phyloP scores from a whole-genome alignment of 2,888 invertebrate genomes.

The Petrolisthes cinctipes region DNA sequence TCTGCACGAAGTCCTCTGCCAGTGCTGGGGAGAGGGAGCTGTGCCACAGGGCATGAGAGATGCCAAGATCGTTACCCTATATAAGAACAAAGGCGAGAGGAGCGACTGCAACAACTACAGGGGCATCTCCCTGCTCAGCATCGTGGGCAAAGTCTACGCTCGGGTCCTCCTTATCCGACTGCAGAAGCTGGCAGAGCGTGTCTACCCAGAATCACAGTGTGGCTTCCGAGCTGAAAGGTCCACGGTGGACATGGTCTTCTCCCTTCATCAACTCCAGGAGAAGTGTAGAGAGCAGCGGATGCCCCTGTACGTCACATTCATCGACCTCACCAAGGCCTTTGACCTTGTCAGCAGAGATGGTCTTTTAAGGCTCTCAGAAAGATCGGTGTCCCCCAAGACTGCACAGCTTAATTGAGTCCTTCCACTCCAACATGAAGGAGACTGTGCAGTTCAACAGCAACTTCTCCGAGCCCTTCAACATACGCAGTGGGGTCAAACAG shows the following conservation, averaged over 20 bases:
- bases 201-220: too few species aligned
- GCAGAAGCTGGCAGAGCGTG: too few species aligned
- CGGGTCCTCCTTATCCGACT: too few species aligned
- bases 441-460: slow-evolving; percentile 8
- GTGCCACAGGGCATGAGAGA: too few species aligned
- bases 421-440: slow-evolving; percentile 26
- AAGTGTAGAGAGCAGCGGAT: slow-evolving; percentile 27
- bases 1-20: too few species aligned
- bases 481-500: slow-evolving; percentile 29
- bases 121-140: too few species aligned
- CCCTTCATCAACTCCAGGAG: slow-evolving; percentile 23
- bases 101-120: too few species aligned
- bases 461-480: slow-evolving; percentile 15
- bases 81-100: too few species aligned
- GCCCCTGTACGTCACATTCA: slow-evolving; percentile 25
- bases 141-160: too few species aligned
- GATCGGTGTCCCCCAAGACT: slow-evolving; percentile 30
- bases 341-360: slow-evolving; percentile 35
- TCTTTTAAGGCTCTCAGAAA: not conserved
- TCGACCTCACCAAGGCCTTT: slow-evolving; percentile 42
- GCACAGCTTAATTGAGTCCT: slow-evolving; percentile 9
- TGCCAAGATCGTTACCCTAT: too few species aligned
- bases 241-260: slow-evolving; percentile 40
- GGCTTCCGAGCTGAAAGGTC: too few species aligned
- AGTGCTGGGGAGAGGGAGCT: too few species aligned